Percentiles rank a stretch among this genome's conserved stretches.
Evolutionary conservation across 2,888 invertebrate genomes (phyloP).

Genomic region (Sceliomorpha sp.): DNA sequence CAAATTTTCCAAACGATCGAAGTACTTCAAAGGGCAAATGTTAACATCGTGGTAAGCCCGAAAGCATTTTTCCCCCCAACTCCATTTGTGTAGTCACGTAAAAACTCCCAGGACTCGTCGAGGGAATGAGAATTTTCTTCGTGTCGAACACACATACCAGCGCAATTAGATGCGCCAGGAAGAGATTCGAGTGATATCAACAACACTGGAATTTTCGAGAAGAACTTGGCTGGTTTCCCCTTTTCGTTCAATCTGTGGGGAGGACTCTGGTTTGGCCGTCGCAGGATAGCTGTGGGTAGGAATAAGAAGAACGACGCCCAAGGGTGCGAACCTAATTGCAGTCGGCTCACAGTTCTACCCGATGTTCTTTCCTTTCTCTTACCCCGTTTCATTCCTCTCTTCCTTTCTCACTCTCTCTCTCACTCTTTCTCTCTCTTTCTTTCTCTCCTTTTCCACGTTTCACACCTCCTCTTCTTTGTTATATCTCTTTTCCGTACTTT

Average conservation of each 20-base stretch:
- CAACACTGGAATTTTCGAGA: constrained; percentile 36
- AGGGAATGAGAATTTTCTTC: too few species aligned
- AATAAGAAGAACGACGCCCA: constrained; percentile 74
- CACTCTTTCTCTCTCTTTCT: constrained; percentile 2
- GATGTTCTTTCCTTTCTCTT: constrained; percentile 40
- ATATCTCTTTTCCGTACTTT: constrained; percentile 56
- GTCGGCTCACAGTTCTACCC: constrained; percentile 65
- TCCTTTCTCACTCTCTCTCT: neutral
- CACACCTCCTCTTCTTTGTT: constrained; percentile 54
- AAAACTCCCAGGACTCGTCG: too few species aligned
- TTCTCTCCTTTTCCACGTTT: constrained; percentile 29
- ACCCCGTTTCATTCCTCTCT: neutral
- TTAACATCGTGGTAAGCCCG: too few species aligned
- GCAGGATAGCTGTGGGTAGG: constrained; percentile 56
- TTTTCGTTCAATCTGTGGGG: constrained; percentile 66
- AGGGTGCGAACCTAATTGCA: constrained; percentile 76
- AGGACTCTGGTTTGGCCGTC: constrained; percentile 58
- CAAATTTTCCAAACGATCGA: too few species aligned
- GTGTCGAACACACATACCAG: too few species aligned
- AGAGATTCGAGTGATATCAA: constrained; percentile 27
- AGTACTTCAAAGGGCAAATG: too few species aligned
- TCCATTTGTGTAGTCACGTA: constrained; percentile 18
- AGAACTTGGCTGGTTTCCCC: constrained; percentile 43
- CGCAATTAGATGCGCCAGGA: constrained; percentile 8
- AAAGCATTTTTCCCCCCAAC: too few species aligned